These are phyloP conservation scores for Melanerpes formicivorus DNA, from an alignment of 2,113 vertebrate species.

Conservation along the genomic window DNA sequence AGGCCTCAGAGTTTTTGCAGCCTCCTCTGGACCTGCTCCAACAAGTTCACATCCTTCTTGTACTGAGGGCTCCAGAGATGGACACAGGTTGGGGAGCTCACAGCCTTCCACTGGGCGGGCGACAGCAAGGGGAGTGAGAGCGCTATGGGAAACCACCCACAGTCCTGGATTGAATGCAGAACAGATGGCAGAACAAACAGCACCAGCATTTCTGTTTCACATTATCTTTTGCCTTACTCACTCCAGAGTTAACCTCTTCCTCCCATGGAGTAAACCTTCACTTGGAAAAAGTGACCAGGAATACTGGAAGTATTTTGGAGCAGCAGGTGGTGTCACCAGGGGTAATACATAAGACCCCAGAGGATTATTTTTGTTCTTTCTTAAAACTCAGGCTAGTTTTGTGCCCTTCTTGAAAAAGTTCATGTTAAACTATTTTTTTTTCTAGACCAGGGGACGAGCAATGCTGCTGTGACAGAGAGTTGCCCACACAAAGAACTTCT, in stretches of 20 bases:
- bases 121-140: neutral
- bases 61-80: too few species aligned
- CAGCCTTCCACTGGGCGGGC: neutral
- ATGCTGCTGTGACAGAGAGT: neutral
- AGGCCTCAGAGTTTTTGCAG: too few species aligned
- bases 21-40: too few species aligned
- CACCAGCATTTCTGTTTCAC: constrained; percentile 1
- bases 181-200: constrained; percentile 62
- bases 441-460: neutral
- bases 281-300: neutral
- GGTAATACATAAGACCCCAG: neutral
- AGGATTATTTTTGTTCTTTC: neutral
- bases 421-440: neutral
- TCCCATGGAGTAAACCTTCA: neutral
- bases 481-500: neutral
- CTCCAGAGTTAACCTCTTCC: constrained; percentile 35
- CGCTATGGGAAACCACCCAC: constrained; percentile 13
- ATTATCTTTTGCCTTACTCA: constrained; percentile 10
- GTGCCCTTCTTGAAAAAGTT: neutral
- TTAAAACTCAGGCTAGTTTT: neutral
- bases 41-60: too few species aligned
- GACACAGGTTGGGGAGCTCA: neutral
- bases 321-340: neutral
- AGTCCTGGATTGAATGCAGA: neutral
- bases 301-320: neutral